Base-by-base conservation (phyloP, 2,113 vertebrate genomes). In the Oncorhynchus mykiss region DNA sequence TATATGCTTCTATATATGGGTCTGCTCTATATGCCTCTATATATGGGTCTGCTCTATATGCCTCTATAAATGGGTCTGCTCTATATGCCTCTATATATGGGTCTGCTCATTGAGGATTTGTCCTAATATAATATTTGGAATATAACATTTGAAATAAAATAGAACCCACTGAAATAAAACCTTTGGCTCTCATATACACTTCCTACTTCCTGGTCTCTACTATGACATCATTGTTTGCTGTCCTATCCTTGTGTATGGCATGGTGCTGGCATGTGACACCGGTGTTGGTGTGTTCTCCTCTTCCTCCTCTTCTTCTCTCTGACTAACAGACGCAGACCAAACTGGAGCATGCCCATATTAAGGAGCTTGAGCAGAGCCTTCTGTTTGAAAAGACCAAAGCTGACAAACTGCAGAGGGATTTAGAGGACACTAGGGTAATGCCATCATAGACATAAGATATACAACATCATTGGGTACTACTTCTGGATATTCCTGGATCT, bases 371-470 rank as follows among this genome's bases (percentile, higher is more conserved):
- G 94, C 97, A 99, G 95, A 98, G 95, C 96, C 97, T 99, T 92
- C 96, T 98, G 94, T 98, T 99, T 99, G 98, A 99, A 99, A 99
- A 99, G 96, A 98, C 97, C 98, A 99, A 98, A 98, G 98, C 98
- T 97, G 98, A 99, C 92, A 99, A 98, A 96, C 98, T 99, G 91
- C 98, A 99, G 96, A 98, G 98, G 88, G 97, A 99, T 95, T 98
- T 99, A 98, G 98, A 99, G 97, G 98, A 99, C 96, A 97, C 97
- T 96, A 98, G 97, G 98, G 98, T 99, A 99, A 99, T 96, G 96
- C 51, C 51, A 24, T 62, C 20, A 62, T 62, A 22, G 59, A 62
- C 16, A 8, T 24, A 14, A 62, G 9, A 16, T 24, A n/a, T 62
- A 24, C n/a, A 7, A 9, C 59, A n/a, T 62, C 93, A 93, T 94